phyloP scores from a whole-genome alignment of 1,140 invertebrate genomes.

The Dufourea novaeangliae region DNA sequence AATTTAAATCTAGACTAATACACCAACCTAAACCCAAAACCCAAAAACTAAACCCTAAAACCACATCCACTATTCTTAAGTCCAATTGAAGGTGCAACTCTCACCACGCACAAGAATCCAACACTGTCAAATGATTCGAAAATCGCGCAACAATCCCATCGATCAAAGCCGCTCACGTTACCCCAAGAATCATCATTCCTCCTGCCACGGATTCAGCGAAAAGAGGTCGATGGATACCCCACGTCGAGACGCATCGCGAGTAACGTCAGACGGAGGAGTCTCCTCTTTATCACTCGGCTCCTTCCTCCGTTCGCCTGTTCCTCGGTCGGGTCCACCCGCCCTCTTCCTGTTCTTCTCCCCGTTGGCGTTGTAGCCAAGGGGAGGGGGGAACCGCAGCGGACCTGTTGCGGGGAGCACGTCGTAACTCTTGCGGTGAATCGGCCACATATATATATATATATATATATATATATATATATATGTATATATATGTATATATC shows the following conservation, averaged over 20 bases:
- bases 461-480: no score
- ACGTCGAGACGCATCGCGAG: constrained; percentile 8
- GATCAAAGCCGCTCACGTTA: background rate
- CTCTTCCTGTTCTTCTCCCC: constrained; percentile 51
- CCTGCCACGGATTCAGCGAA: background rate
- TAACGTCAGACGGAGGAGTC: constrained; percentile 23
- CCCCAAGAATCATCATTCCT: background rate
- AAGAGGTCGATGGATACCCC: background rate
- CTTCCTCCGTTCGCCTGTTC: constrained; percentile 15
- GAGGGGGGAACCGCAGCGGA: constrained; percentile 67
- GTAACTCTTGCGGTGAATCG: constrained; percentile 67
- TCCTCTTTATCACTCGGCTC: constrained; percentile 37
- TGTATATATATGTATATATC: no score
- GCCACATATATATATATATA: no score
- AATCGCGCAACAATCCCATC: background rate
- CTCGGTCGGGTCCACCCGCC: constrained; percentile 32
- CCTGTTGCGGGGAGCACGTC: constrained; percentile 74
- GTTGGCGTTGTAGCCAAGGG: constrained; percentile 66
- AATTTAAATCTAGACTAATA: no score
- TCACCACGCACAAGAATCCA: background rate
- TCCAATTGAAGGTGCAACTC: no score
- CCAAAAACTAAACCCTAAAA: no score
- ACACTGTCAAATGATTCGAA: background rate
- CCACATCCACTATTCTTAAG: no score
- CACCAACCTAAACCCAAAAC: no score